These are phyloP conservation scores for Altica lythri DNA, from an alignment of 2,888 invertebrate species.

Conservation along the genomic window DNA sequence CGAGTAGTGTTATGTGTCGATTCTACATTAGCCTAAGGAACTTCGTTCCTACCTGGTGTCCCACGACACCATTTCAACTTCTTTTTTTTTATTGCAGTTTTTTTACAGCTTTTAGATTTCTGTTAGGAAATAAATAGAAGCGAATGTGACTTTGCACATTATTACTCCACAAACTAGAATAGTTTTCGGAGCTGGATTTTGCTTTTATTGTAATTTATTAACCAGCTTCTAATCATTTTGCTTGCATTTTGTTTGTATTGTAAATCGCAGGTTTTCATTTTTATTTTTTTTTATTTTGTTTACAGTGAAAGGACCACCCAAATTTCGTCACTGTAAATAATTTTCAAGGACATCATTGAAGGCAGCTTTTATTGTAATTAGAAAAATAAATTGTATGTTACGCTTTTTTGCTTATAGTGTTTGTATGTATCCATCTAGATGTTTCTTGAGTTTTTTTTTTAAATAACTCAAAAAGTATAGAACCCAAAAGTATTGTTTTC, in stretches of 20 bases:
- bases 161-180: not conserved
- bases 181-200: not conserved
- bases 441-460: not conserved
- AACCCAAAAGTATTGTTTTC: not conserved
- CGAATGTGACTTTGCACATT: not conserved
- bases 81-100: no score
- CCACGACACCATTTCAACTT: no score
- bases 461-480: no score
- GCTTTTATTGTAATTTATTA: constrained; percentile 1
- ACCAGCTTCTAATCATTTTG: constrained; percentile 4
- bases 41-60: no score
- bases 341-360: constrained; percentile 12
- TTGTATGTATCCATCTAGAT: not conserved
- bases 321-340: constrained; percentile 23
- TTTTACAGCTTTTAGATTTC: no score
- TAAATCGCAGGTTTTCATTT: constrained; percentile 21
- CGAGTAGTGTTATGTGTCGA: no score
- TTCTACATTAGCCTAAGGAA: no score
- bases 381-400: constrained; percentile 15
- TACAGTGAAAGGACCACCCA: constrained; percentile 25
- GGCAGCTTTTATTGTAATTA: constrained; percentile 9
- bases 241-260: constrained; percentile 8
- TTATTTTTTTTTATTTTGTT: constrained; percentile 15
- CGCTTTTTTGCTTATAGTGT: constrained; percentile 3
- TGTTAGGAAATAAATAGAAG: no score